These are phyloP conservation scores for Tenualosa ilisha DNA, from an alignment of 2,797 vertebrate species.

Conservation along the genomic window DNA sequence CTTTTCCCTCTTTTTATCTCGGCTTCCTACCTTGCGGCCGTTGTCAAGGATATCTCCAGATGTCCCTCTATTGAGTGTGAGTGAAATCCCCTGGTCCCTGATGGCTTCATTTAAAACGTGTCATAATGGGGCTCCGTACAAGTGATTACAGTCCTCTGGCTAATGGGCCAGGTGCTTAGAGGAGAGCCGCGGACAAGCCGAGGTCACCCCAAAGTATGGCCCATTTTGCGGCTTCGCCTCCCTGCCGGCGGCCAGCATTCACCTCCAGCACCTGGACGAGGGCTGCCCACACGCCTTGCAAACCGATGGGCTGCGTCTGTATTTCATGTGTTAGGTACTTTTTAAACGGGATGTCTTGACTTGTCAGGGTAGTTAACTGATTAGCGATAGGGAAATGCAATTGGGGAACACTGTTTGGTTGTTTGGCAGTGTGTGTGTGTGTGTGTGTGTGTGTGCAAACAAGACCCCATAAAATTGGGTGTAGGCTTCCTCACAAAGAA, in stretches of 20 bases:
- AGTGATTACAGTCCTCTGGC: slow-evolving; percentile 61
- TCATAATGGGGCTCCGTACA: slow-evolving; percentile 62
- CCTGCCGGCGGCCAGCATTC: not conserved
- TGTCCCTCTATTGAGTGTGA: slow-evolving; percentile 57
- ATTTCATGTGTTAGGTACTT: not conserved
- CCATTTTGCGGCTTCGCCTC: slow-evolving; percentile 11
- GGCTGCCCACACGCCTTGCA: not conserved
- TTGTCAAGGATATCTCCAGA: slow-evolving; percentile 65
- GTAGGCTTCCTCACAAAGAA: not conserved
- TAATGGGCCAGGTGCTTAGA: slow-evolving; percentile 61
- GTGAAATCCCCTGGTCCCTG: slow-evolving; percentile 61
- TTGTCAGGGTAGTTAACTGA: not conserved
- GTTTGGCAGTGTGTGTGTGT: too few species aligned
- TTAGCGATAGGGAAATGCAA: not conserved
- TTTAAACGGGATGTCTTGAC: not conserved
- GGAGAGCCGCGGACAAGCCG: slow-evolving; percentile 51
- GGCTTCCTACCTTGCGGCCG: slow-evolving; percentile 29
- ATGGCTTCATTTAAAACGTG: slow-evolving; percentile 63
- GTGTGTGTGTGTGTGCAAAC: not conserved
- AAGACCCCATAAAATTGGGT: not conserved
- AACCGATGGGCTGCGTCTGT: not conserved
- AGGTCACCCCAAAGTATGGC: slow-evolving; percentile 46
- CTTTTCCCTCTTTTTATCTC: not conserved
- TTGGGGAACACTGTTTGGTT: not conserved
- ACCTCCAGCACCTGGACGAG: slow-evolving; percentile 7